Conservation (phyloP, 2,113 vertebrate species). For the Forbesichthys agassizii region DNA sequence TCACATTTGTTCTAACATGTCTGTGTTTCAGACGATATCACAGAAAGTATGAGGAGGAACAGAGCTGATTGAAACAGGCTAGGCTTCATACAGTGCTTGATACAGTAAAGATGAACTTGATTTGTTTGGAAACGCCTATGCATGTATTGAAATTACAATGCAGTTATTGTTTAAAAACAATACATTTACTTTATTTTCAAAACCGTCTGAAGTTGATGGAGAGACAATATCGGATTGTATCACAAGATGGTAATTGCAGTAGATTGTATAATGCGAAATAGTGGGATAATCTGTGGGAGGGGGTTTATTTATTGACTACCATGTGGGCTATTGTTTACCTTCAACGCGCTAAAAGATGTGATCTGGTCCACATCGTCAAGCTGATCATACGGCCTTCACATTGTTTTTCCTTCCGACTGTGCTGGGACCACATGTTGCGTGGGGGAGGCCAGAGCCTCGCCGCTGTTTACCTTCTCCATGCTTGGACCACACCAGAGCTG, state of each 20-base stretch:
- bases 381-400: constrained; percentile 52
- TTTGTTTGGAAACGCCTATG: too few species aligned
- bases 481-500: constrained; percentile 52
- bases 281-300: too few species aligned
- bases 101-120: too few species aligned
- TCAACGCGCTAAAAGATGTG: constrained; percentile 40
- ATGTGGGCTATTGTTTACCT: constrained; percentile 34
- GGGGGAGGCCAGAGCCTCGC: constrained; percentile 50
- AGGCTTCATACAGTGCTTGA: too few species aligned
- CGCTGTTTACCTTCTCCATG: constrained; percentile 67
- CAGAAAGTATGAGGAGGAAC: too few species aligned
- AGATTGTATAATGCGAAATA: background rate
- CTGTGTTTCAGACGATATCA: too few species aligned
- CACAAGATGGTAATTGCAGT: background rate
- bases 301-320: background rate
- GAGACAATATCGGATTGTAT: background rate
- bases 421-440: constrained; percentile 42
- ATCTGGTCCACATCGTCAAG: constrained; percentile 49
- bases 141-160: too few species aligned
- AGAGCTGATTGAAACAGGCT: too few species aligned
- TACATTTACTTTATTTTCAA: too few species aligned
- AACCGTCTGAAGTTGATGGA: too few species aligned
- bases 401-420: constrained; percentile 71
- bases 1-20: too few species aligned
- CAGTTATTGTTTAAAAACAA: too few species aligned